Percentiles rank a stretch among this genome's conserved stretches.
phyloP scores from a whole-genome alignment of 2,113 vertebrate species.

The Hydropotes inermis region DNA sequence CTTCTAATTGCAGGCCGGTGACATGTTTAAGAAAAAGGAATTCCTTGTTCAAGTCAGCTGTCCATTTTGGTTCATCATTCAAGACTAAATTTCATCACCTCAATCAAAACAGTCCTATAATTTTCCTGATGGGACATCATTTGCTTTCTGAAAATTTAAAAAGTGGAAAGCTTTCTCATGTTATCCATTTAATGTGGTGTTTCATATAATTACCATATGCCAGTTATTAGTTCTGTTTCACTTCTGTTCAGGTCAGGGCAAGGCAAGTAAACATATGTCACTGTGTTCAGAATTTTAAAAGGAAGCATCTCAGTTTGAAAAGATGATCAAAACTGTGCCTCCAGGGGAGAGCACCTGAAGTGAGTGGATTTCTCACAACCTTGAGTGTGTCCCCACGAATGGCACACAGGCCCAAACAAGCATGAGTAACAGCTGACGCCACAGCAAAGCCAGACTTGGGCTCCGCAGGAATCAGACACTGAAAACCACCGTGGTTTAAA shows the following conservation, averaged over 20 bases:
- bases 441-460: constrained; percentile 66
- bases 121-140: constrained; percentile 35
- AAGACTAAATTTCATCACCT: constrained; percentile 23
- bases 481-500: constrained; percentile 61
- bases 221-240: constrained; percentile 67
- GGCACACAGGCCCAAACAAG: constrained; percentile 43
- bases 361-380: constrained; percentile 55
- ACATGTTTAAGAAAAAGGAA: constrained; percentile 10
- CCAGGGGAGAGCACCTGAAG: neutral
- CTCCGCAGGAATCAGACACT: constrained; percentile 67
- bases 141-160: constrained; percentile 57
- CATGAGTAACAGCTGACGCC: constrained; percentile 65
- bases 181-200: neutral
- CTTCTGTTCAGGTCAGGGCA: constrained; percentile 44
- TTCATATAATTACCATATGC: constrained; percentile 52
- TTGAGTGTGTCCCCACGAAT: constrained; percentile 25
- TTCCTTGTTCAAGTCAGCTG: neutral
- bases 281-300: constrained; percentile 57
- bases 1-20: neutral
- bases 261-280: constrained; percentile 61
- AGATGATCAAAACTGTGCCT: constrained; percentile 45
- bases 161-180: constrained; percentile 1
- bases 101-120: constrained; percentile 25
- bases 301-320: constrained; percentile 53
- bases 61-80: neutral